These are phyloP conservation scores for Urocyon cinereoargenteus DNA, from an alignment of 2,797 vertebrate species.

Conservation along the genomic window DNA sequence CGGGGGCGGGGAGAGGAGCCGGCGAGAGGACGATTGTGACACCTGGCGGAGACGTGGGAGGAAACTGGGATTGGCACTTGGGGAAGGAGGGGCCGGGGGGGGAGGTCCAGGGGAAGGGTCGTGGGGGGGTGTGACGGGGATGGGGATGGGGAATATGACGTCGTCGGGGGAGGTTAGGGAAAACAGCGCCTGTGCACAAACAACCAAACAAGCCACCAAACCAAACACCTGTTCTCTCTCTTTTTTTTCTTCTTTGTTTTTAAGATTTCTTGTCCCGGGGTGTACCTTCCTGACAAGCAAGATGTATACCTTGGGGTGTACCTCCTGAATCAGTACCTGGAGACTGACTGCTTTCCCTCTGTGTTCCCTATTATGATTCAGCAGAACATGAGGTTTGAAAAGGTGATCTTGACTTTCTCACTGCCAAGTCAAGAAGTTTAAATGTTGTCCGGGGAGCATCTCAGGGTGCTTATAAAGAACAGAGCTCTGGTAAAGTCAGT, in stretches of 20 bases:
- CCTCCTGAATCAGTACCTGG: constrained; percentile 88
- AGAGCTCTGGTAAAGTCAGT: neutral
- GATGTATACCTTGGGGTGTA: constrained; percentile 89
- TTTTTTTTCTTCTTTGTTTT: constrained; percentile 37
- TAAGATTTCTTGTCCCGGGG: constrained; percentile 90
- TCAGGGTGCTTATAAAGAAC: neutral
- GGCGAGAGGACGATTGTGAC: constrained; percentile 63
- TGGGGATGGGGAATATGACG: neutral
- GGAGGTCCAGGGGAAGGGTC: too few relatives aligned
- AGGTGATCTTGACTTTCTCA: constrained; percentile 84
- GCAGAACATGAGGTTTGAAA: constrained; percentile 91
- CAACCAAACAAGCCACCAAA: neutral
- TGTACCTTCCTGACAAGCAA: constrained; percentile 89
- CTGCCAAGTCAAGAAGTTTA: neutral
- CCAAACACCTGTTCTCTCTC: neutral
- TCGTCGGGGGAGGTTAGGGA: neutral
- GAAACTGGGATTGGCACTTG: neutral
- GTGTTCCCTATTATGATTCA: constrained; percentile 90
- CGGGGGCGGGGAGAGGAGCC: constrained; percentile 63
- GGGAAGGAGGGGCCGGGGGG: neutral
- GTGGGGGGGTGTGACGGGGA: rapidly evolving
- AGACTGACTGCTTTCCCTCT: constrained; percentile 87
- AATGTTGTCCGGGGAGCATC: neutral
- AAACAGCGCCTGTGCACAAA: neutral
- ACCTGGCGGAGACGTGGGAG: constrained; percentile 68